Evolutionary conservation across 2,888 invertebrate species (phyloP), one percentile per base, ranked within the genome.

Genomic region (Prosopocoilus inquinatus): DNA sequence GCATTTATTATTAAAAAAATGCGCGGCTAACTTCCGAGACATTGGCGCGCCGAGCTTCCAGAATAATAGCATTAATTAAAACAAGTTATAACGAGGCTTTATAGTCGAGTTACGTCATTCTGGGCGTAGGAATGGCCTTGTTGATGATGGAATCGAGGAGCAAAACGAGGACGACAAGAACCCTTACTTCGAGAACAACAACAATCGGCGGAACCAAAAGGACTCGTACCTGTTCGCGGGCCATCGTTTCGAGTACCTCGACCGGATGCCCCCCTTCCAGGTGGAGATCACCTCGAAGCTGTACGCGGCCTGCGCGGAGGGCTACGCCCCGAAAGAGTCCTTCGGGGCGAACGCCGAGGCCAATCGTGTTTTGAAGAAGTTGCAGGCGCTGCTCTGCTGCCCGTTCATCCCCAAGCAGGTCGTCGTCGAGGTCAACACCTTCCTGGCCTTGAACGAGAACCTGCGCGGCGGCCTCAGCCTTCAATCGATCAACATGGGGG

Each of bases 361-460:
- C 1, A 75, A 77, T 62, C 50, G 67, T 7, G 64, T 75, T 5
- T 60, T 76, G 62, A 70, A 67, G 44, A 75, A 76, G 55, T 65
- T 85, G 13, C 79, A 87, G 69, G 84, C 86, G 1, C 70, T 87
- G 9, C 71, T 86, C 43, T 84, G 82, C 35, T 82, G 81, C 58
- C 80, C 80, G 53, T 77, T 80, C 60, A 70, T 84, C 13, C 80
- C 83, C 1, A 75, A 76, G 16, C 81, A 82, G 62, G 81, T 82
- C 11, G 44, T 84, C 35, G 78, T 80, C 1, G 87, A 87, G 69
- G 82, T 87, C 9, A 79, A 82, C 57, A 80, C 83, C 43, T 87
- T 86, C 67, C 76, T 86, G 45, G 79, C 82, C 36, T 75, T 82
- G 47, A 79, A 83, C 64, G 75, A 83, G 62, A 75, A 80, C 69